These are phyloP conservation scores for Lacanobia oleracea DNA, from an alignment of 2,888 invertebrate species.

Conservation along the genomic window DNA sequence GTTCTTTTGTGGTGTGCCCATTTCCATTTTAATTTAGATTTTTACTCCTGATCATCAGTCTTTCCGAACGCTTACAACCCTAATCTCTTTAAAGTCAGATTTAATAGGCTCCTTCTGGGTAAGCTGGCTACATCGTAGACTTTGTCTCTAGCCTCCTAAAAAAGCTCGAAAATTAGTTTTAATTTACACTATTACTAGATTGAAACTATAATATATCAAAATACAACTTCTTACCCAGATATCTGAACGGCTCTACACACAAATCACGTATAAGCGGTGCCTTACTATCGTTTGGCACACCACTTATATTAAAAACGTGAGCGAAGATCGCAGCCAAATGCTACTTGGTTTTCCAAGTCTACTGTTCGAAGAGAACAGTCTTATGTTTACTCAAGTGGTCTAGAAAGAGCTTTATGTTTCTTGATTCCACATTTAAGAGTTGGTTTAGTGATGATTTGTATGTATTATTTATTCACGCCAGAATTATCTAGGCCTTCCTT, in stretches of 20 bases:
- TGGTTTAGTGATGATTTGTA: not conserved
- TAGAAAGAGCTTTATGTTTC: not conserved
- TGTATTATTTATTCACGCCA: too few relatives aligned
- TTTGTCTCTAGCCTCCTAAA: too few relatives aligned
- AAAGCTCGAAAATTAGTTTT: too few relatives aligned
- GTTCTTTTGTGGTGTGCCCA: too few relatives aligned
- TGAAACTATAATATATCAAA: not conserved
- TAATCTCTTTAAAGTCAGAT: too few relatives aligned
- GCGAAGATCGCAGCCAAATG: conserved; percentile 6
- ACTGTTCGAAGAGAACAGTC: not conserved
- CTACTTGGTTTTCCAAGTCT: not conserved
- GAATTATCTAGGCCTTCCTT: too few relatives aligned
- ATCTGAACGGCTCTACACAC: conserved; percentile 12
- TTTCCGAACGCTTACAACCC: too few relatives aligned
- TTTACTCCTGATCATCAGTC: too few relatives aligned
- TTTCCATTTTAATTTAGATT: too few relatives aligned
- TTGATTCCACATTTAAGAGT: not conserved
- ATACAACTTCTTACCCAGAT: not conserved
- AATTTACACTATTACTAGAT: not conserved
- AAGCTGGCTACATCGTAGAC: too few relatives aligned
- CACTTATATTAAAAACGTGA: conserved; percentile 60
- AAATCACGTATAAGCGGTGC: conserved; percentile 42
- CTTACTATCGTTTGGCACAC: conserved; percentile 20
- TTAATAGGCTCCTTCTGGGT: too few relatives aligned
- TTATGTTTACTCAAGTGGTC: not conserved